phyloP scores from a whole-genome alignment of 1,140 invertebrate species.

The Propsilocerus akamusi region DNA sequence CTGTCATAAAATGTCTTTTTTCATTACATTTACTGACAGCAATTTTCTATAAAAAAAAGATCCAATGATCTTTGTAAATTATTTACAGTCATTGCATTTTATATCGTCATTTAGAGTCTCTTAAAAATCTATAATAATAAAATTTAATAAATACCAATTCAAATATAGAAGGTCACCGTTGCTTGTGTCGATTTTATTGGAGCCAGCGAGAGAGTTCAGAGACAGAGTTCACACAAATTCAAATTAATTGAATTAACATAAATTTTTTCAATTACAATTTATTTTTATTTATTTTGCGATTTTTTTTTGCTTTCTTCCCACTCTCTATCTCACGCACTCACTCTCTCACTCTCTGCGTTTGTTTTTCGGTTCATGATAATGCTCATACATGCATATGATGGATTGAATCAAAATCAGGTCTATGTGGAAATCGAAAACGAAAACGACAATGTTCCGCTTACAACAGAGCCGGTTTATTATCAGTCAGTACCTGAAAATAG shows the following conservation, averaged over 20 bases:
- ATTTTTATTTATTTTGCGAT: constrained; percentile 6
- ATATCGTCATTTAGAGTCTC: too few relatives aligned
- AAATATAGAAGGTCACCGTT: background rate
- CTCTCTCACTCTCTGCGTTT: background rate
- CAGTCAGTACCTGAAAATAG: constrained; percentile 69
- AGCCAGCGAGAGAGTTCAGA: background rate
- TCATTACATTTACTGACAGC: too few relatives aligned
- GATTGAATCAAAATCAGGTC: constrained; percentile 34
- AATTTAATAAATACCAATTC: background rate
- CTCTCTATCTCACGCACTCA: background rate
- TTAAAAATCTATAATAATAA: background rate
- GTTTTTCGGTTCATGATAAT: background rate
- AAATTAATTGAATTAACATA: constrained; percentile 1
- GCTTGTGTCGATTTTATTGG: too few relatives aligned
- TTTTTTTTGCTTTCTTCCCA: constrained; percentile 4
- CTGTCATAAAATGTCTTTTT: constrained; percentile 1
- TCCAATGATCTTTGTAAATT: too few relatives aligned
- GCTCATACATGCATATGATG: background rate
- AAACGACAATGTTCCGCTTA: constrained; percentile 87
- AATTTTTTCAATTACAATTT: background rate
- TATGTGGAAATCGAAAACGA: constrained; percentile 75
- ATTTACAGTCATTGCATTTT: background rate
- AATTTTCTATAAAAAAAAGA: too few relatives aligned
- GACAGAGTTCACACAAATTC: background rate
- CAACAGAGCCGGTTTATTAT: constrained; percentile 69